Evolutionary conservation across 2,888 invertebrate genomes (phyloP), one percentile per base, ranked within the genome.

Genomic region (Heterodera filipjevi): DNA sequence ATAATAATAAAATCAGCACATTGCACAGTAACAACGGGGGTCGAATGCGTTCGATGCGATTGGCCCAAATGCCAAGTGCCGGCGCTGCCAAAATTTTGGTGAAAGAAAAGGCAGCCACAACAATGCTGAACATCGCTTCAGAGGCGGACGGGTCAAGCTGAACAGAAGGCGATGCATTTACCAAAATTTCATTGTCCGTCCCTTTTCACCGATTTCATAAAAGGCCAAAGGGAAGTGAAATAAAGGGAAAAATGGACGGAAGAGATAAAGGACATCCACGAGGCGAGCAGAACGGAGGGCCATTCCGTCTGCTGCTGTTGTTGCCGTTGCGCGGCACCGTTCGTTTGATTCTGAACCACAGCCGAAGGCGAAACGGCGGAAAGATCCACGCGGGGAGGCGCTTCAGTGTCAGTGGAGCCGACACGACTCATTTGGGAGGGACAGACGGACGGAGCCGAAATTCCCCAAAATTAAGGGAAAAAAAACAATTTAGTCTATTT

Each of bases 41-140:
- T 53, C 66, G 53, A 33, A 77, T 30, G 10, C 72, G 53, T 77
- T 71, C 71, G n/a, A 76, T 77, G 53, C 76, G 74, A 70, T 66
- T 76, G 49, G 70, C 35, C 77, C 77, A 77, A 32, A 68, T 44
- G 53, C 77, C 77, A 71, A 77, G 77, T 27, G 66, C 30, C 10
- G 77, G 77, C n/a, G 77, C 64, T 19, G 77, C 77, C 32, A 77
- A 16, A 53, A 68, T 77, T 71, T 77, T 66, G 53, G 71, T 44
- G 59, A 77, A 59, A 3, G 70, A 71, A 71, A 66, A 77, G 27
- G 72, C 59, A 39, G 77, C 68, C 44, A 77, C 66, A n/a, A 77
- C 59, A n/a, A 72, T n/a, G 12, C 77, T 76, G 30, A 75, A 77
- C 46, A 77, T 66, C 30, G 35, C 30, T 10, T 64, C 75, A 33